Base-by-base conservation (phyloP, 2,113 vertebrate genomes). In the Ammodytes dubius region DNA sequence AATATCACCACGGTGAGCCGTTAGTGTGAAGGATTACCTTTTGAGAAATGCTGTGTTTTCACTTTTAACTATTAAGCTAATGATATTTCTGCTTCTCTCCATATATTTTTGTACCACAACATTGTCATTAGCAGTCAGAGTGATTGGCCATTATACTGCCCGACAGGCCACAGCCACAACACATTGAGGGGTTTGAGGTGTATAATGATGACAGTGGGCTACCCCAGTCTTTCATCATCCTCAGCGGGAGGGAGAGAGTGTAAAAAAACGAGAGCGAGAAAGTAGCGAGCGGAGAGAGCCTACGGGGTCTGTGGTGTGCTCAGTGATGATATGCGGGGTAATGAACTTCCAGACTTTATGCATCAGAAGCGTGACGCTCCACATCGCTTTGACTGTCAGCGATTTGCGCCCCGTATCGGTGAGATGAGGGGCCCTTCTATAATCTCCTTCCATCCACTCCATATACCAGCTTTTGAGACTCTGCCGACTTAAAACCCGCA, bases 371-470 rank as follows among this genome's bases (percentile, higher is more conserved):
- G 73, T 92, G 88, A 94, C 76, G 61, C 79, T 84, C 59, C 2
- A 19, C 86, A 74, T 89, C 64, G 74, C 79, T 74, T 78, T 70
- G 77, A 89, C 90, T 91, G 91, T 93, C 91, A 92, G 90, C 88
- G 60, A 68, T 90, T 94, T 86, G 74, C 76, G 47, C 64, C 76
- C 75, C 70, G 39, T 87, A 74, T 85, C 73, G 42, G 60, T 66
- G 84, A 87, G 83, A 90, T 83, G 88, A 88, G 74, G 74, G 27
- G 27, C 27, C 69, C 84, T 68, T 19, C 50, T 73, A 81, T 95
- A 93, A 95, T 93, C 91, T 91, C 83, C 83, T 87, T 87, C 87
- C 87, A 86, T 90, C 89, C 89, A 75, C 88, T 88, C 86, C 88
- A 52, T 46, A 52, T 46, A 79, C 83, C 77, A 69, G 90, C 88